These are phyloP conservation scores for Acleris holmiana DNA, from an alignment of 2,888 invertebrate genomes.

Conservation along the genomic window DNA sequence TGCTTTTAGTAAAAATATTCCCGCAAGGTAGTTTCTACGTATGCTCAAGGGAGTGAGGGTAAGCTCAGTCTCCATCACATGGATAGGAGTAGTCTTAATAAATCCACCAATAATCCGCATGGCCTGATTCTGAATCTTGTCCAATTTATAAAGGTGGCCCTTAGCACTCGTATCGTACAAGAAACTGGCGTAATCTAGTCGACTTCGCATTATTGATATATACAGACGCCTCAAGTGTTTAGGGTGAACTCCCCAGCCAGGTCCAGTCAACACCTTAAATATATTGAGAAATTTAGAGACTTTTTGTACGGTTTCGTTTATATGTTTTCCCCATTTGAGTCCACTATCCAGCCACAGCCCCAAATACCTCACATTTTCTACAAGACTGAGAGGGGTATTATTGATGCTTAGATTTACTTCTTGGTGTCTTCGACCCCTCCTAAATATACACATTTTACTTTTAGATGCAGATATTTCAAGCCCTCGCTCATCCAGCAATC, in stretches of 20 bases:
- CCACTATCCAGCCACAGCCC: constrained; percentile 38
- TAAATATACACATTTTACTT: constrained; percentile 40
- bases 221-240: constrained; percentile 32
- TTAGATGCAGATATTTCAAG: constrained; percentile 36
- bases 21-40: neutral
- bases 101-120: constrained; percentile 12
- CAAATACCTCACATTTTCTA: constrained; percentile 29
- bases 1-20: constrained; percentile 1
- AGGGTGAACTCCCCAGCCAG: constrained; percentile 37
- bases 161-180: constrained; percentile 2
- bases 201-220: constrained; percentile 27
- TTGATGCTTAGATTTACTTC: constrained; percentile 18
- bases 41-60: neutral
- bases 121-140: constrained; percentile 13
- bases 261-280: constrained; percentile 32
- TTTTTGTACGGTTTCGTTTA: constrained; percentile 34
- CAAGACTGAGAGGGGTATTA: neutral
- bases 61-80: constrained; percentile 14
- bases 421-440: constrained; percentile 16
- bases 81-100: constrained; percentile 2
- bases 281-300: constrained; percentile 28
- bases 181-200: constrained; percentile 26
- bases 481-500: constrained; percentile 33
- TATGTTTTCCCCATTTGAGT: constrained; percentile 38
- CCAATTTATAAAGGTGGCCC: constrained; percentile 11